Evolutionary conservation across 1,140 invertebrate species (phyloP), one percentile per base, ranked within the genome.

Genomic region (Drosophila serrata): DNA sequence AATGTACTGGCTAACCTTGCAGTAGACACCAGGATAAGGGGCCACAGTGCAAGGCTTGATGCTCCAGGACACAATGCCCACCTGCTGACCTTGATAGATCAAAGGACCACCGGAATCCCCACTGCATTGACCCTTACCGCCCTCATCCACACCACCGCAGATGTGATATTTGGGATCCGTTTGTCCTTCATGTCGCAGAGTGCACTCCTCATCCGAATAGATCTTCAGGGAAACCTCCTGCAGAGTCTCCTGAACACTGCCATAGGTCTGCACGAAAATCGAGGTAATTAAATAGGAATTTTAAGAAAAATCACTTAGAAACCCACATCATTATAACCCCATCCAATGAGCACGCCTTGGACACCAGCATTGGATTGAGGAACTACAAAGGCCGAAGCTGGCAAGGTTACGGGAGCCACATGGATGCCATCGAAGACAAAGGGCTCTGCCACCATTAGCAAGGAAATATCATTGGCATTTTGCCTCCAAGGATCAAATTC

Each of bases 31-130:
- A 6, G 93, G 93, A 62, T 93, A 92, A 4, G 87, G 92, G 0
- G 88, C 75, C 24, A 85, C 72, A 0, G 93, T 90, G 67, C 94
- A 94, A 2, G 93, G 93, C 48, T 93, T 93, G 1, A 87, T 53
- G 39, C 93, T 93, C 93, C 93, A 93, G 3, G 93, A 93, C 15
- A 93, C 93, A 17, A 93, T 91, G 5, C 93, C 93, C 33, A 92
- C 82, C 62, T 93, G 92, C 13, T 61, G 37, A 0, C 82, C 88
- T 6, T 91, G 56, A 8, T 84, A 81, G 13, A 93, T 27, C 3
- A 94, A 69, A 0, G 93, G 93, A 15, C 93, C 93, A 8, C 93
- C 93, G 0, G 93, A 93, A 59, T 93, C 93, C 3, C 93, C 93
- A n/a, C n/a, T n/a, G n/a, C n/a, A n/a, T n/a, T n/a, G n/a, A n/a